A percentile compares a stretch with the other conserved stretches of the same genome.
Conservation (phyloP, 2,888 invertebrate genomes). For the Limenitis camilla region DNA sequence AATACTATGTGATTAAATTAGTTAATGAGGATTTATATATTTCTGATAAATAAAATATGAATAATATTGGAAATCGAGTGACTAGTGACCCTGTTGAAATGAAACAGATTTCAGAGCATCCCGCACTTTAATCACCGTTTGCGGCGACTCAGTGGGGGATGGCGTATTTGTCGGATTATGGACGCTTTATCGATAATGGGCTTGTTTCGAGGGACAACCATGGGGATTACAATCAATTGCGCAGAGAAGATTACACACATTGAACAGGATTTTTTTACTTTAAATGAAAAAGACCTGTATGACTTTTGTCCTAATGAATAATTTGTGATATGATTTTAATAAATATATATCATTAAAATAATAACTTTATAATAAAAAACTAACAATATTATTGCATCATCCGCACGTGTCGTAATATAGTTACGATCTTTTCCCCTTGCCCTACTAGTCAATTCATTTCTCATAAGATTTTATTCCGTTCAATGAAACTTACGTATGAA, state of each 20-base stretch:
- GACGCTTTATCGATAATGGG: slow-evolving; percentile 38
- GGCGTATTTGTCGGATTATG: slow-evolving; percentile 48
- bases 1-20: too few species aligned
- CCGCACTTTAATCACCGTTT: slow-evolving; percentile 45
- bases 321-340: too few species aligned
- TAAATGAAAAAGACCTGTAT: too few species aligned
- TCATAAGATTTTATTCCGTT: slow-evolving; percentile 11
- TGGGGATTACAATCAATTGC: slow-evolving; percentile 27
- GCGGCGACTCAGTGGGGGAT: slow-evolving; percentile 35
- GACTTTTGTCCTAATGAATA: too few species aligned
- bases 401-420: slow-evolving; percentile 13
- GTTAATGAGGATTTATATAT: too few species aligned
- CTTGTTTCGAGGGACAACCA: slow-evolving; percentile 26
- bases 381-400: slow-evolving; percentile 2
- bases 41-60: too few species aligned
- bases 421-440: slow-evolving; percentile 1
- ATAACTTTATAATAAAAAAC: too few species aligned
- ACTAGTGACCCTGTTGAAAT: slow-evolving; percentile 20
- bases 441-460: slow-evolving; percentile 14
- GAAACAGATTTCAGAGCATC: slow-evolving; percentile 31
- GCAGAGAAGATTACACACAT: slow-evolving; percentile 10
- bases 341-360: too few species aligned
- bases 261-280: too few species aligned
- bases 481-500: slow-evolving; percentile 10
- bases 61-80: too few species aligned